phyloP scores from a whole-genome alignment of 2,113 vertebrate species.

The Carassius carassius region DNA sequence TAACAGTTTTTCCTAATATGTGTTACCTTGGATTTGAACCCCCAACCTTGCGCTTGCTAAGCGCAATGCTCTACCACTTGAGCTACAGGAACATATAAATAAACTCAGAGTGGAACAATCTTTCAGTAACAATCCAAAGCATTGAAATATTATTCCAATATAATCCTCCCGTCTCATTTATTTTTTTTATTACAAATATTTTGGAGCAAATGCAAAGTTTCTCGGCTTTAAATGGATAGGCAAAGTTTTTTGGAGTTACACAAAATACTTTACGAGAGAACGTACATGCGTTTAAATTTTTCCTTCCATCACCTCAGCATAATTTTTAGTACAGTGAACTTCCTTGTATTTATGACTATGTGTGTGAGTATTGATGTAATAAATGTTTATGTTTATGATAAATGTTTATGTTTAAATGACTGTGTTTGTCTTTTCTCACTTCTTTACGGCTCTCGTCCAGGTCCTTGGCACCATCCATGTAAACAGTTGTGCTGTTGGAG shows the following conservation, averaged over 20 bases:
- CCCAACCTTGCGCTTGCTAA: too few relatives aligned
- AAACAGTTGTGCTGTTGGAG: constrained; percentile 72
- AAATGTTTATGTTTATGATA: constrained; percentile 1
- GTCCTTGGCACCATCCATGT: constrained; percentile 83
- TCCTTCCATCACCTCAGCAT: background rate
- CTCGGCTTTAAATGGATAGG: background rate
- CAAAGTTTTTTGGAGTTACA: background rate
- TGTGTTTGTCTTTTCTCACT: constrained; percentile 62
- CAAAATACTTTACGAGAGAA: too few relatives aligned
- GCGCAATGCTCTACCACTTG: too few relatives aligned
- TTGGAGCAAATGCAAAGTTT: too few relatives aligned
- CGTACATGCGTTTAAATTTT: background rate
- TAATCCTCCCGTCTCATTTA: too few relatives aligned
- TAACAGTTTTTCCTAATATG: too few relatives aligned
- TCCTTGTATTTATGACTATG: background rate
- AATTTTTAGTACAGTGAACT: background rate
- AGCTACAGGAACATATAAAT: background rate
- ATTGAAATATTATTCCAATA: too few relatives aligned
- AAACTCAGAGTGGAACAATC: background rate
- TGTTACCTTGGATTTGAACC: too few relatives aligned
- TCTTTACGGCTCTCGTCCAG: constrained; percentile 91
- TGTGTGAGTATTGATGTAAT: background rate
- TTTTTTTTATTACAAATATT: too few relatives aligned
- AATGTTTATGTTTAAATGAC: background rate
- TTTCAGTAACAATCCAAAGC: too few relatives aligned